phyloP scores from a whole-genome alignment of 1,140 invertebrate species.

The Leptinotarsa texana region DNA sequence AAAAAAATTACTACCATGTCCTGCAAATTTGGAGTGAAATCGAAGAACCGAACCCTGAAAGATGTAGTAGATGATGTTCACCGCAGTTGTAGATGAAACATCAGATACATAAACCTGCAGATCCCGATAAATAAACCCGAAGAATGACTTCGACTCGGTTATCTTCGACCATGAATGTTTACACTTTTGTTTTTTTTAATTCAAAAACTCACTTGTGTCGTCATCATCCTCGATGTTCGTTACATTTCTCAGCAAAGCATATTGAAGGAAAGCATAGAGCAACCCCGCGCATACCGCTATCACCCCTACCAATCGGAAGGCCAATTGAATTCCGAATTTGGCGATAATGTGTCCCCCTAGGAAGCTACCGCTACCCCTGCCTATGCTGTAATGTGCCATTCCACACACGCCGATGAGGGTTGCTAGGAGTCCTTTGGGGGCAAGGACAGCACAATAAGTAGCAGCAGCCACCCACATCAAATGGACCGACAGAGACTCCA shows the following conservation, averaged over 20 bases:
- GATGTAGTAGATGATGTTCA: too few species aligned
- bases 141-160: background rate
- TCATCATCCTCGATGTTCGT: conserved; percentile 53
- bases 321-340: conserved; percentile 69
- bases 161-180: background rate
- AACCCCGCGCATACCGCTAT: conserved; percentile 69
- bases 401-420: conserved; percentile 81
- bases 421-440: conserved; percentile 77
- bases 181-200: background rate
- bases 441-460: conserved; percentile 79
- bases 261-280: conserved; percentile 71
- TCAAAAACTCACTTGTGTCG: conserved; percentile 43
- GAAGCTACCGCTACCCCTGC: conserved; percentile 78
- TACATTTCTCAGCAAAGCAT: conserved; percentile 67
- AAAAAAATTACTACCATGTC: too few species aligned
- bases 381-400: conserved; percentile 82
- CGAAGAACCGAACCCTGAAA: too few species aligned
- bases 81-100: too few species aligned
- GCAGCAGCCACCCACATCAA: conserved; percentile 88
- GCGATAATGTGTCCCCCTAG: conserved; percentile 78
- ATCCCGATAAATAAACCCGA: too few species aligned
- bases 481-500: conserved; percentile 83
- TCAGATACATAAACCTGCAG: too few species aligned
- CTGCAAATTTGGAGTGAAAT: too few species aligned
- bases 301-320: conserved; percentile 77